Base-by-base conservation (phyloP, 2,888 invertebrate genomes). In the Epistrophella euchroma region DNA sequence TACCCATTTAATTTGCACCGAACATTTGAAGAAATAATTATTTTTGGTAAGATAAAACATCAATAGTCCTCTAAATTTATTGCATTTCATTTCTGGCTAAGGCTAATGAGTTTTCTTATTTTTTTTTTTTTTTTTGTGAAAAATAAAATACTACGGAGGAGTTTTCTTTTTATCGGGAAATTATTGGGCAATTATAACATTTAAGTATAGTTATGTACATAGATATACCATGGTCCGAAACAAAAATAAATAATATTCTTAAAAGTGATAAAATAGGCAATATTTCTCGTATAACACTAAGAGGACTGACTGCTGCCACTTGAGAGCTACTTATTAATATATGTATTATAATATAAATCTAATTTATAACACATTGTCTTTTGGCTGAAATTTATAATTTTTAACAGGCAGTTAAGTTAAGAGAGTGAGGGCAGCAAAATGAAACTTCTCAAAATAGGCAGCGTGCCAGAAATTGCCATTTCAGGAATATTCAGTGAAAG, bases 1-100 rank as follows among this genome's bases (percentile, higher is more conserved):
- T 22, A 9, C 19, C 19, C 9, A 22, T 64, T 60, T 13, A 60
- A 32, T 81, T 58, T 62, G 50, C 56, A 47, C 28, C 71, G 47
- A 15, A n/a, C 28, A 25, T 68, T 68, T 52, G 32, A 60, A 64
- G 37, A 32, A 25, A 52, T 52, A 22, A 60, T 52, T 55, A 11
- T 37, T 58, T 70, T 64, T 52, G 52, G n/a, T 52, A n/a, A 37
- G 5, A 76, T 64, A 76, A 40, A 70, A 70, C 64, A 71, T 66
- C 70, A 79, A 79, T 74, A 75, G 58, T 50, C 25, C 11, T 40
- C 47, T 17, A 64, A 83, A 83, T 79, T 74, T 74, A 74, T 56
- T 71, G 79, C 70, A 60, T 75, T 83, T 70, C 15, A 62, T 79
- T 71, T 75, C 75, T 58, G 64, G 45, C 19, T 13, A 47, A 43